Evolutionary conservation across 1,140 invertebrate genomes (phyloP).

Genomic region (Aplysia californica): DNA sequence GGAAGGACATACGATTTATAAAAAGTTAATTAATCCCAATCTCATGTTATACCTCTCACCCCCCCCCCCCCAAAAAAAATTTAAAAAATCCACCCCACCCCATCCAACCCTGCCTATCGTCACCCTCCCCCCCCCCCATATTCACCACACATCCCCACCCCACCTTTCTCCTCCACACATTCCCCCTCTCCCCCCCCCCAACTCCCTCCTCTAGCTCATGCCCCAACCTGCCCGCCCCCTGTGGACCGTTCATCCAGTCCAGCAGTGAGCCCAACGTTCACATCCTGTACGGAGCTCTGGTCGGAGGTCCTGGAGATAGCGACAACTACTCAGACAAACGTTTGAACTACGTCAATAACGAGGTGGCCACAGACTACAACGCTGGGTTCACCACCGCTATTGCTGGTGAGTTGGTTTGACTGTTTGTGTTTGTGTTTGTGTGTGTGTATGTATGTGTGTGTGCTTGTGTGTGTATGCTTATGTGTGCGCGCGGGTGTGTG

Average conservation of each 20-base stretch:
- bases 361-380: no score
- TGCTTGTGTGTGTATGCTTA: no score
- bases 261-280: conserved; percentile 45
- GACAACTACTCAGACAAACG: conserved; percentile 58
- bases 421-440: no score
- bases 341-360: conserved; percentile 60
- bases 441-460: no score
- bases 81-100: neutral
- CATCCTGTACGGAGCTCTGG: no score
- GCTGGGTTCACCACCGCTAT: conserved; percentile 56
- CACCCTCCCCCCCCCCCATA: neutral
- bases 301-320: conserved; percentile 61
- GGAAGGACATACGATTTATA: no score
- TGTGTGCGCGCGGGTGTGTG: no score
- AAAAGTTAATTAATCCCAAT: no score
- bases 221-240: conserved; percentile 45
- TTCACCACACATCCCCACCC: neutral
- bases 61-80: neutral
- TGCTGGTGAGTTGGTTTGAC: conserved; percentile 33
- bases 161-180: neutral
- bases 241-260: conserved; percentile 45
- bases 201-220: conserved; percentile 44
- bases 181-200: neutral
- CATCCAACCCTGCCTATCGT: neutral
- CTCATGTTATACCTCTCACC: neutral